A percentile compares a stretch with the other conserved stretches of the same genome.
Conservation (phyloP, 2,113 vertebrate species). For the Engraulis encrasicolus region DNA sequence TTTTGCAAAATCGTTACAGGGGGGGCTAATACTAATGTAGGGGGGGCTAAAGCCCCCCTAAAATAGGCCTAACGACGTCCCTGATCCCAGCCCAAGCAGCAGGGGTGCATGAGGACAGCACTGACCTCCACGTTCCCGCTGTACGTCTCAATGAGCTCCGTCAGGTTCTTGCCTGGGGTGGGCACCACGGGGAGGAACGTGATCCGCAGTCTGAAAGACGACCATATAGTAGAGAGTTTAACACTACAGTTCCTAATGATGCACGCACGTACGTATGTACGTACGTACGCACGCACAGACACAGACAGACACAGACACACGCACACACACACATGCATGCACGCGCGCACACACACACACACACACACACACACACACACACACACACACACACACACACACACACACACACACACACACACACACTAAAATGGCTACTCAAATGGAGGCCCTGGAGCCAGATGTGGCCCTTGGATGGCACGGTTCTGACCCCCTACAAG, state of each 20-base stretch:
- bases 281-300: too few relatives aligned
- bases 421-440: too few relatives aligned
- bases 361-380: background rate
- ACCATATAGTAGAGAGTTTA: constrained; percentile 20
- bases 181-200: constrained; percentile 86
- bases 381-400: background rate
- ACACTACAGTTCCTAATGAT: background rate
- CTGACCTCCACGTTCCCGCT: constrained; percentile 84
- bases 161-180: constrained; percentile 82
- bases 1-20: too few relatives aligned
- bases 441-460: too few relatives aligned
- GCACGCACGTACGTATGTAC: too few relatives aligned
- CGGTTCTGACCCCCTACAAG: too few relatives aligned
- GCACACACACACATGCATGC: background rate
- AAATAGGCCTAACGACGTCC: too few relatives aligned
- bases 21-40: too few relatives aligned
- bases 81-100: too few relatives aligned
- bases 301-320: background rate
- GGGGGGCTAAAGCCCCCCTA: too few relatives aligned
- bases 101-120: background rate
- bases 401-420: background rate
- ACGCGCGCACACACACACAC: background rate
- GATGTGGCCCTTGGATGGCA: too few relatives aligned
- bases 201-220: constrained; percentile 75
- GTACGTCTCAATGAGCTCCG: constrained; percentile 78